Evolutionary conservation across 2,113 vertebrate species (phyloP).

Genomic region (Chloroceryle aenea): DNA sequence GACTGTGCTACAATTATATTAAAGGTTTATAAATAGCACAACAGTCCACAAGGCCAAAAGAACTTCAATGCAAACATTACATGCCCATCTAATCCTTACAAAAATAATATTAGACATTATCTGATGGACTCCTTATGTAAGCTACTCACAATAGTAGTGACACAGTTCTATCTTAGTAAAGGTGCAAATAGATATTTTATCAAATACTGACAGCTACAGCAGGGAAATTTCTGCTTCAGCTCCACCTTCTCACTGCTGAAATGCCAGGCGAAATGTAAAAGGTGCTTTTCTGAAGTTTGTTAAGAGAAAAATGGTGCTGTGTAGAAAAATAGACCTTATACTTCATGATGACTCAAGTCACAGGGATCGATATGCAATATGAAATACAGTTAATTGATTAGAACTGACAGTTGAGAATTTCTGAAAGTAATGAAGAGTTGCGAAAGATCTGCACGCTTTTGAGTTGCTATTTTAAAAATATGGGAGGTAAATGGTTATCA

Average conservation of each 20-base stretch:
- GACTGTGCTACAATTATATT: background rate
- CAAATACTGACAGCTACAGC: background rate
- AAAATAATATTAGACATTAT: background rate
- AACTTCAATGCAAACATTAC: background rate
- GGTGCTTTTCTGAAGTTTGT: background rate
- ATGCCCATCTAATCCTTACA: background rate
- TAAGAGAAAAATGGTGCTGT: background rate
- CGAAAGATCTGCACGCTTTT: background rate
- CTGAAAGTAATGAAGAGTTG: background rate
- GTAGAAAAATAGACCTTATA: background rate
- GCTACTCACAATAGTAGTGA: fast-evolving
- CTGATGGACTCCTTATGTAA: background rate
- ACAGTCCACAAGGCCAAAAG: background rate
- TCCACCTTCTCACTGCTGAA: background rate
- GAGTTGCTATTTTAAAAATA: background rate
- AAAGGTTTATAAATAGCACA: slow-evolving; percentile 29
- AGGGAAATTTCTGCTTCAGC: background rate
- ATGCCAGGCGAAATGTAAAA: background rate
- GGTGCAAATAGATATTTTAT: background rate
- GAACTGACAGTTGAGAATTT: background rate
- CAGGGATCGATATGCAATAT: background rate
- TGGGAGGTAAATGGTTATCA: background rate
- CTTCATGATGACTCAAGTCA: background rate
- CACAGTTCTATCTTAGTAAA: background rate
- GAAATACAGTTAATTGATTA: background rate